phyloP scores from a whole-genome alignment of 35 echinoderm and acorn worm species.

The Heliocidaris erythrogramma region DNA sequence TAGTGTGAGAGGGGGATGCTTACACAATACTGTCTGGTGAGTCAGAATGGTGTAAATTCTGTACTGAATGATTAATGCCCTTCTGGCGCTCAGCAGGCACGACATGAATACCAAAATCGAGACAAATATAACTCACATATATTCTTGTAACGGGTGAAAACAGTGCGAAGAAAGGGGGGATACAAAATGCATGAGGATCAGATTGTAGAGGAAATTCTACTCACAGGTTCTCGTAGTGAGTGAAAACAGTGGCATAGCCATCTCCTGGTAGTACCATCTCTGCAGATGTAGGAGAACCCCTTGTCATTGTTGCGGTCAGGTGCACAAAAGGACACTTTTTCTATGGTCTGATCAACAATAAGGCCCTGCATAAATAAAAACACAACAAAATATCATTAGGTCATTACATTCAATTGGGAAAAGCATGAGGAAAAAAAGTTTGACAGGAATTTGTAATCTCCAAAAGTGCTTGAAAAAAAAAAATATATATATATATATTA shows the following conservation, averaged over 20 bases:
- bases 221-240: slow-evolving; percentile 79
- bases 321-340: slow-evolving; percentile 97
- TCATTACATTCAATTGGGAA: not conserved
- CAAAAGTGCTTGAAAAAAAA: too few relatives aligned
- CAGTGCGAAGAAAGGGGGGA: not conserved
- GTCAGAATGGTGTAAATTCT: too few relatives aligned
- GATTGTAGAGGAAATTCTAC: not conserved
- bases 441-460: not conserved
- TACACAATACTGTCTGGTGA: too few relatives aligned
- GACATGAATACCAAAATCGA: too few relatives aligned
- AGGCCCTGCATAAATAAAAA: slow-evolving; percentile 63
- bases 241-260: slow-evolving; percentile 94
- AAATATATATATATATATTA: too few relatives aligned
- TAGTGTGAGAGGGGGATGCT: too few relatives aligned
- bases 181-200: not conserved
- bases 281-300: slow-evolving; percentile 88
- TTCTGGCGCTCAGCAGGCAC: too few relatives aligned
- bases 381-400: not conserved
- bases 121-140: too few relatives aligned
- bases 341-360: slow-evolving; percentile 98
- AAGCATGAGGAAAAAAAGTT: not conserved
- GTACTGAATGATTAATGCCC: too few relatives aligned
- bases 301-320: slow-evolving; percentile 89
- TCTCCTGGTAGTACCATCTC: slow-evolving; percentile 91
- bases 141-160: not conserved